Conservation (phyloP, 2,797 vertebrate genomes). For the Orestias chungarensis region DNA sequence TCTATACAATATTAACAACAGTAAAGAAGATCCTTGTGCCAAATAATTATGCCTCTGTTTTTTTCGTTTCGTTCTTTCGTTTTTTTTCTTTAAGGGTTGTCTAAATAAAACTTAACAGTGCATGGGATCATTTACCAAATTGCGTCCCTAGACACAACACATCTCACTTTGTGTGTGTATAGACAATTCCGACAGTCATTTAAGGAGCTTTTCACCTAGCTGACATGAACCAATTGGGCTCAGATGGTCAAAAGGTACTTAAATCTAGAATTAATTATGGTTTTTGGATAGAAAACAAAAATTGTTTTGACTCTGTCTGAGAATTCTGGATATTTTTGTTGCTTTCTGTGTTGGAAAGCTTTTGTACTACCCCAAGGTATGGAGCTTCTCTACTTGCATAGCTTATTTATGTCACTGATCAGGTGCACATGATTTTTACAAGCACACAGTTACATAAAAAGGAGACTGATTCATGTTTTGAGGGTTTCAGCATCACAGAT, state of each 20-base stretch:
- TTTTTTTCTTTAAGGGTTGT: conserved; percentile 8
- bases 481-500: conserved; percentile 28
- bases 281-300: background rate
- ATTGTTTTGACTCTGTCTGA: background rate
- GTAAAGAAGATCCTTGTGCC: background rate
- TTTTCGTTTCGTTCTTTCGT: too few species aligned
- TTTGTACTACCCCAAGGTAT: background rate
- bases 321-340: background rate
- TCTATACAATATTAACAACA: background rate
- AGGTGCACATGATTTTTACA: conserved; percentile 1
- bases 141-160: background rate
- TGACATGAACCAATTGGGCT: background rate
- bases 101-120: conserved; percentile 8
- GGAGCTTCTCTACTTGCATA: too few species aligned
- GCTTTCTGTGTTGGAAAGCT: background rate
- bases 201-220: background rate
- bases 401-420: background rate
- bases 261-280: conserved; percentile 3
- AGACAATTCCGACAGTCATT: background rate
- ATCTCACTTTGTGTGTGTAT: conserved; percentile 1
- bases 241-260: background rate
- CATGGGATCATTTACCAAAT: conserved; percentile 6
- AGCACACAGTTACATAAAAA: conserved; percentile 3
- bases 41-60: background rate
- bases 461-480: conserved; percentile 4